A percentile compares a stretch with the other conserved stretches of the same genome.
phyloP scores from a whole-genome alignment of 2,113 vertebrate species.

The Takifugu bimaculatus region DNA sequence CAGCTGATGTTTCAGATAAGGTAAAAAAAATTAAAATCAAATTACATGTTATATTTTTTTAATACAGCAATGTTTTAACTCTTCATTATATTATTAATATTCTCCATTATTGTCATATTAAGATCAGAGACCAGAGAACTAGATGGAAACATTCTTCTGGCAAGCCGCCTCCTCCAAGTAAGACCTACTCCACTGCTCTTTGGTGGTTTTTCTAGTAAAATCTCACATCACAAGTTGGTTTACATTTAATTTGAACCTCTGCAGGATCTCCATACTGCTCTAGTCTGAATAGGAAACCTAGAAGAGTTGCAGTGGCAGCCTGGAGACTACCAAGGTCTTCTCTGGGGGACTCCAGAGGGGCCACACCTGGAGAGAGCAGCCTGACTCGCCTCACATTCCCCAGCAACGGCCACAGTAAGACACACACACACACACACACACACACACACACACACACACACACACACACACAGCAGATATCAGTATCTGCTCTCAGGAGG shows the following conservation, averaged over 20 bases:
- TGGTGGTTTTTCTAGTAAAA: neutral
- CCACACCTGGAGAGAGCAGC: conserved; percentile 51
- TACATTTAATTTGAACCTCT: conserved; percentile 17
- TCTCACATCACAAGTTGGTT: neutral
- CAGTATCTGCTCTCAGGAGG: neutral
- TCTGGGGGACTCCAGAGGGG: conserved; percentile 57
- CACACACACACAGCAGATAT: neutral
- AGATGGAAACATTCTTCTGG: conserved; percentile 69
- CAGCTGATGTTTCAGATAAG: conserved; percentile 75
- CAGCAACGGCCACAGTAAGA: conserved; percentile 75
- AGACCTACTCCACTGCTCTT: conserved; percentile 41
- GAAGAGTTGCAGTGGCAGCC: conserved; percentile 68
- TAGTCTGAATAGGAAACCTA: conserved; percentile 75
- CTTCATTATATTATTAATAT: neutral
- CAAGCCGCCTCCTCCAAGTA: conserved; percentile 84
- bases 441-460: too few species aligned
- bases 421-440: neutral
- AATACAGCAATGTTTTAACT: neutral
- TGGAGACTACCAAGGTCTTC: conserved; percentile 77
- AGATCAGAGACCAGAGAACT: conserved; percentile 68
- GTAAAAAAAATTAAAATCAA: conserved; percentile 49
- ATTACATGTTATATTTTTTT: neutral
- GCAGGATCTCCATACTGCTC: conserved; percentile 86
- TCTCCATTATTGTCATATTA: neutral
- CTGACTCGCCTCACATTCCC: conserved; percentile 68